Evolutionary conservation across 2,888 invertebrate genomes (phyloP), one percentile per base, ranked within the genome.

Genomic region (Philhelius pedissequus): DNA sequence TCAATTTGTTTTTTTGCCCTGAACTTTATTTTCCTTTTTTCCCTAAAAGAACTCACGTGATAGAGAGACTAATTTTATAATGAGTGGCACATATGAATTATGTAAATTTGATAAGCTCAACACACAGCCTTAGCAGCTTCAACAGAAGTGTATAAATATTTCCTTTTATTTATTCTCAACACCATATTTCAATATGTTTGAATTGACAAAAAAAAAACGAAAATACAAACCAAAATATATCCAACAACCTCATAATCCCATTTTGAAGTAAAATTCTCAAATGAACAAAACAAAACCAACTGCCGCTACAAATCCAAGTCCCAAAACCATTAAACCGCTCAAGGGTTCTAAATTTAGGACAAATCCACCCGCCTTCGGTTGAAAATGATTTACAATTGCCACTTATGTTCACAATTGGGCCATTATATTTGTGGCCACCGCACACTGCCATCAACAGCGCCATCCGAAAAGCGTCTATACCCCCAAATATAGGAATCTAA

Each of bases 341-440:
- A 25, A 22, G 52, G 25, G 58, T 62, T 20, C 66, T 66, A 54
- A 80, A 80, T 74, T 80, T 80, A 70, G 71, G 66, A 74, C 69
- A 62, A 80, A 75, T 62, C 79, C 66, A 60, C 45, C 32, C 2
- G 5, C 0, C 13, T 18, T 40, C 52, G 60, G 79, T 52, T 48
- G 71, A 76, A 84, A 80, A 56, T 84, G 84, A 84, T 84, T 84
- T 84, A 84, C 84, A 84, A 75, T 80, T 80, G 84, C 80, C 84
- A 84, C 84, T 84, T 84, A 75, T 84, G 80, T 76, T 76, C 75
- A 84, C 80, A 84, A 84, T 84, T 80, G 80, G 75, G 80, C 71
- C 80, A 68, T 84, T 76, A 84, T 80, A 68, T 43, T 62, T 80
- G 75, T 80, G 66, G 79, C 69, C 22, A n/a, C 43, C 43, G 0